Conservation (phyloP, 2,888 invertebrate species). For the Halictus quadricinctus region DNA sequence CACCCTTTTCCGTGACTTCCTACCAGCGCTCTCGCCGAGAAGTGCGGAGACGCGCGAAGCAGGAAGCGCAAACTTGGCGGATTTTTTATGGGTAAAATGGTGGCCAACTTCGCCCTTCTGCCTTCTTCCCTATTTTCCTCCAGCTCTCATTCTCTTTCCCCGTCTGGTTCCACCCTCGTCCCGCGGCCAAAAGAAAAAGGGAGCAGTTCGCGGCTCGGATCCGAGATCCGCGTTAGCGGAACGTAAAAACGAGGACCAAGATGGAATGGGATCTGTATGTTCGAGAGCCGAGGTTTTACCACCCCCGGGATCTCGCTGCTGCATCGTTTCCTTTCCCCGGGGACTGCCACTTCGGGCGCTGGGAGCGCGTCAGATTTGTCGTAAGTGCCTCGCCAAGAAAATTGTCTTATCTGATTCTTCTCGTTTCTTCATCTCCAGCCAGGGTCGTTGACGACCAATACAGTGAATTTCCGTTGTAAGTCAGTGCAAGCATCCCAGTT, state of each 20-base stretch:
- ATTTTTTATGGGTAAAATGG: slow-evolving; percentile 79
- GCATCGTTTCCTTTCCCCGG: neutral
- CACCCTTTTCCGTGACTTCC: slow-evolving; percentile 70
- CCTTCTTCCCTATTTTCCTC: neutral
- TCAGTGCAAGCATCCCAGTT: too few species aligned
- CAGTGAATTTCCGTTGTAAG: too few species aligned
- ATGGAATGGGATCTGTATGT: slow-evolving; percentile 25
- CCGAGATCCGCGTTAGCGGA: slow-evolving; percentile 42
- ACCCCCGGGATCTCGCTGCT: neutral
- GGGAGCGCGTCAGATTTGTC: neutral
- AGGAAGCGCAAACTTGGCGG: slow-evolving; percentile 82
- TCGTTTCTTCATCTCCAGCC: neutral
- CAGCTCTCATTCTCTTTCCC: neutral
- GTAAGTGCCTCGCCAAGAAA: neutral
- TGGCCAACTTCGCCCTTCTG: slow-evolving; percentile 61
- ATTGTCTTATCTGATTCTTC: neutral
- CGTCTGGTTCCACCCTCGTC: neutral
- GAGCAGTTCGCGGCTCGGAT: slow-evolving; percentile 37
- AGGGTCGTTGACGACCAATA: neutral
- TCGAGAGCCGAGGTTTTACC: slow-evolving; percentile 26
- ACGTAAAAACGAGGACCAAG: slow-evolving; percentile 35
- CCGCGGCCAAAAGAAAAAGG: neutral
- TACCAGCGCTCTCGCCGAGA: slow-evolving; percentile 72
- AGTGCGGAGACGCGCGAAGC: slow-evolving; percentile 77
- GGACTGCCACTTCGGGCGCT: neutral